A percentile compares a stretch with the other conserved stretches of the same genome.
Conservation (phyloP, 1,140 invertebrate species). For the Brachionus sp. region DNA sequence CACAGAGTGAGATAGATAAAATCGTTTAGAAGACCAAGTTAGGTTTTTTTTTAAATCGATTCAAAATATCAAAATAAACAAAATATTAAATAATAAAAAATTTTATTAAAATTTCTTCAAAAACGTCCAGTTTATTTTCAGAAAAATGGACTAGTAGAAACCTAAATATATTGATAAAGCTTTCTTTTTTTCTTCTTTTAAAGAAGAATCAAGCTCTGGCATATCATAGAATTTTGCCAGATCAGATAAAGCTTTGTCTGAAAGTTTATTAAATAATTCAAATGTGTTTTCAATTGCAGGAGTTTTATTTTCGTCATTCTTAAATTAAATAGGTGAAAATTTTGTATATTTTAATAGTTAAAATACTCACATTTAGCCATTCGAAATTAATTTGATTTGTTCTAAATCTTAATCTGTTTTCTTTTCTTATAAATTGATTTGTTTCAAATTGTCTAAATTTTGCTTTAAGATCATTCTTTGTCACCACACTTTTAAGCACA, state of each 20-base stretch:
- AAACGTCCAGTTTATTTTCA: not conserved
- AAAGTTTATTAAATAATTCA: not conserved
- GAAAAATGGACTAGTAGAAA: not conserved
- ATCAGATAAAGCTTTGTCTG: not conserved
- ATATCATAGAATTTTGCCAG: not conserved
- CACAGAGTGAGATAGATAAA: too few relatives aligned
- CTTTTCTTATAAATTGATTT: not conserved
- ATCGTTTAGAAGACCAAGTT: too few relatives aligned
- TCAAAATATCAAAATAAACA: too few relatives aligned
- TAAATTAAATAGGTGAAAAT: not conserved
- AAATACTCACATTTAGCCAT: not conserved
- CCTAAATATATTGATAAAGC: not conserved
- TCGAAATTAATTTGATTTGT: not conserved
- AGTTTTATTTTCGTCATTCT: not conserved
- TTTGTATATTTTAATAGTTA: not conserved
- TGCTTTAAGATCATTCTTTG: not conserved
- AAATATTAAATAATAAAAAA: not conserved
- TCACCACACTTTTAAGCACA: not conserved
- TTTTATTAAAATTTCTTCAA: not conserved
- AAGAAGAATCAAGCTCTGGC: not conserved
- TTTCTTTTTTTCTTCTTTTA: slow-evolving; percentile 4
- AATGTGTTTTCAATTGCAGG: not conserved
- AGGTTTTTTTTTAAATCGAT: too few relatives aligned
- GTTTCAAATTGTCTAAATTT: not conserved
- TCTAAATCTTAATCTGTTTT: not conserved